Evolutionary conservation across 2,888 invertebrate genomes (phyloP).

Genomic region (Macrophya annulata): DNA sequence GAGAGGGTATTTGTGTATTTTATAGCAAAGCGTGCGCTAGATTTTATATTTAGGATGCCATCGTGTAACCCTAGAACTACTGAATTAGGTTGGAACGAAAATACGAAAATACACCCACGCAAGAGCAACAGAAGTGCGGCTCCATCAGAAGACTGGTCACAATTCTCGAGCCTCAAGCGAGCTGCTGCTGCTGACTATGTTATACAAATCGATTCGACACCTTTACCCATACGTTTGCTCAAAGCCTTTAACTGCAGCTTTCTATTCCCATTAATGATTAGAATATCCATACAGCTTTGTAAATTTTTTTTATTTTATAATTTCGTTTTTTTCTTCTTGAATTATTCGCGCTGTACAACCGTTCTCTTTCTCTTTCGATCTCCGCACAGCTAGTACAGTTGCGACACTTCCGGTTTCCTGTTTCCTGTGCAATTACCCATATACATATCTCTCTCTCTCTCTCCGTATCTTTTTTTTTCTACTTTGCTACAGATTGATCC

Average conservation of each 20-base stretch:
- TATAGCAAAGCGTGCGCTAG: conserved; percentile 74
- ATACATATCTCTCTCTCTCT: not conserved
- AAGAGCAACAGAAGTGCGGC: conserved; percentile 55
- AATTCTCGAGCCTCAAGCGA: not conserved
- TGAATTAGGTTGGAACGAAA: conserved; percentile 78
- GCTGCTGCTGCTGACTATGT: not conserved
- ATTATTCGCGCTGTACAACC: not conserved
- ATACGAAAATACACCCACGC: conserved; percentile 72
- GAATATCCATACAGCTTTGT: conserved; percentile 10
- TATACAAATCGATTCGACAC: conserved; percentile 27
- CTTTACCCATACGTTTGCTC: conserved; percentile 12
- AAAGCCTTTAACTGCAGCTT: conserved; percentile 11
- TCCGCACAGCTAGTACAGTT: conserved; percentile 11
- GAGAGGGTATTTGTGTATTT: conserved; percentile 64
- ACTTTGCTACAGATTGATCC: not conserved
- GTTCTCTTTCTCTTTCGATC: conserved; percentile 22
- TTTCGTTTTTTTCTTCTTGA: not conserved
- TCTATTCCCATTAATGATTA: conserved; percentile 48
- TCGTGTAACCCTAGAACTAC: conserved; percentile 77
- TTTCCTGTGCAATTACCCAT: conserved; percentile 36
- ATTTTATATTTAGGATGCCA: conserved; percentile 78
- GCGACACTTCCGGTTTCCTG: conserved; percentile 50
- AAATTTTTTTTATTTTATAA: conserved; percentile 11
- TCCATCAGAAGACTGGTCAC: conserved; percentile 24
- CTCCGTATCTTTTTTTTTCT: not conserved